Evolutionary conservation across 2,888 invertebrate genomes (phyloP).

Genomic region (Deroplatys truncata): DNA sequence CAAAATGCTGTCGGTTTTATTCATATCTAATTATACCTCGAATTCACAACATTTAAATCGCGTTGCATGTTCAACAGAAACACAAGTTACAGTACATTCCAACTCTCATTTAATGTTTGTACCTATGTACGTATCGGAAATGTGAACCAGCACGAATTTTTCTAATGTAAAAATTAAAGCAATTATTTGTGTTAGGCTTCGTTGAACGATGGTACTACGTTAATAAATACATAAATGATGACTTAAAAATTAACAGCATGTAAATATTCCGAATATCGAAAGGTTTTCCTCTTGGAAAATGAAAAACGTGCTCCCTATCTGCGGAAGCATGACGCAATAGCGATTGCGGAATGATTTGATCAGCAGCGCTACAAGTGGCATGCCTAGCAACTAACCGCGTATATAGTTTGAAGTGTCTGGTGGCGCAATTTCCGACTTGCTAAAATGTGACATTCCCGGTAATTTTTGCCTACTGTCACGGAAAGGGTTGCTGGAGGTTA

Average conservation of each 20-base stretch:
- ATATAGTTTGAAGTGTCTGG: background rate
- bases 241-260: background rate
- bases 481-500: background rate
- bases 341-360: background rate
- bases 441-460: background rate
- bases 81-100: no score
- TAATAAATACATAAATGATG: background rate
- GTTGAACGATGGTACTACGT: background rate
- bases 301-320: background rate
- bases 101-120: no score
- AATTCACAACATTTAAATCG: no score
- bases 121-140: no score
- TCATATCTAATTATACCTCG: no score
- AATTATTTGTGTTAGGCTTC: no score
- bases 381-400: background rate
- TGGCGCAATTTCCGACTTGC: background rate
- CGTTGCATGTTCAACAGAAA: no score
- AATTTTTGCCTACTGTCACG: background rate
- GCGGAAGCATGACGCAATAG: background rate
- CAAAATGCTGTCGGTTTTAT: no score
- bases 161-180: no score
- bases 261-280: background rate
- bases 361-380: background rate
- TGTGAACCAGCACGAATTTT: no score
- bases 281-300: no score